Base-by-base conservation (phyloP, 2,797 vertebrate genomes). In the Anniella stebbinsi region DNA sequence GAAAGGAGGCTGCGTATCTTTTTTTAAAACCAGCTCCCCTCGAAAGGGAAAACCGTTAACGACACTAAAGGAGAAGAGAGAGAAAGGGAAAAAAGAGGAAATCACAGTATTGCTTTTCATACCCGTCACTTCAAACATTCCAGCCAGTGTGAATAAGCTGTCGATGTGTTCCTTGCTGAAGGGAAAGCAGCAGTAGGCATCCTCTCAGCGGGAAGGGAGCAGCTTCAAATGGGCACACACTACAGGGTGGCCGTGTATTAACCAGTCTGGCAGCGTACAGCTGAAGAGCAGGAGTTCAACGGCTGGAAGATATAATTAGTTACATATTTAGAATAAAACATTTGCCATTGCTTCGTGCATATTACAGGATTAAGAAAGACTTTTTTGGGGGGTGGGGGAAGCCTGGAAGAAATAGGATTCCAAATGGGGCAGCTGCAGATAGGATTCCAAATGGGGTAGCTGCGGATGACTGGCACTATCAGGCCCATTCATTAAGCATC, bases 121-220 rank as follows among this genome's bases (percentile, higher is more conserved):
- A 1, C 78, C 87, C 63, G 73, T 87, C 87, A 86, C 90, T 88
- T 76, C 94, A 69, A 87, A 95, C 48, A n/a, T 67, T 83, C 80
- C 76, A 83, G 91, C 73, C 94, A 93, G 86, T 76, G 10, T 78
- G 91, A 92, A 84, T 92, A 91, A 89, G 1, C 88, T 93, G 93
- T 78, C 91, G 76, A 0, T 92, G 2, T 80, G 87, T 81, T 45
- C 89, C 92, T 94, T 93, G 80, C 87, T 81, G 78, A 28, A 89
- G 90, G 90, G 88, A 95, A 11, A 75, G 67, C 84, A 72, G 38
- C 83, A 92, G 72, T 84, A 69, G 86, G 92, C 93, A 85, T 91
- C 90, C 76, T 91, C 17, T 33, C 84, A 82, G 12, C 81, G 77
- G 87, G 90, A 91, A 90, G 88, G 48, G 89, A 84, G 80, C 81